Evolutionary conservation across 2,888 invertebrate species (phyloP), one percentile per base, ranked within the genome.

Genomic region (Danaus chrysippus): DNA sequence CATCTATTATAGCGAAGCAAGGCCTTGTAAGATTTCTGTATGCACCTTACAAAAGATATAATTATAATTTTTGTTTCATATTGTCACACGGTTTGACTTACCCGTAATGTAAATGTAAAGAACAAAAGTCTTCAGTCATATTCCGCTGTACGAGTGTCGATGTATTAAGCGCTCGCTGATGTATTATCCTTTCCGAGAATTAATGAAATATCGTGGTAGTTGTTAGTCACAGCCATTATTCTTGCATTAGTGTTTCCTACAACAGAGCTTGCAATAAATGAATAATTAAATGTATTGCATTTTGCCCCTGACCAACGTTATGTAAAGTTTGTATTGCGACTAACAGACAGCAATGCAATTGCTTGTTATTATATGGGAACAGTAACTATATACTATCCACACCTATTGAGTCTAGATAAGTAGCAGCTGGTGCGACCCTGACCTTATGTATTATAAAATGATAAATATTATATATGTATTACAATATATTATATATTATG

Each of bases 1-100:
- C 77, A 78, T 78, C 83, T 87, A 85, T 86, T 86, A 87, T 83
- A 86, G 80, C 84, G 81, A 79, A 75, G 80, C 85, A 78, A 83
- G 86, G 83, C 82, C 84, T 86, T 81, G 80, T 76, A 73, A 80
- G 78, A 78, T 81, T 82, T 84, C 79, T 84, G 84, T 80, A 78
- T 82, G 77, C 81, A 75, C 79, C 76, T 62, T 56, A 56, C 42
- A 60, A 44, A 53, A 23, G 17, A 34, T 61, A 61, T 19, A 44
- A 62, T 54, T 53, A 23, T 54, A 42, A 41, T 53, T 61, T 23
- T 46, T 42, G 42, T 46, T 46, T n/a, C 46, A 13, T 46, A n/a
- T 46, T 46, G n/a, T 46, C n/a, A 46, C n/a, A 17, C 49, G 11
- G 10, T 15, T 1, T 49, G 15, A 17, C 15, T 34, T 34, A 34